Base-by-base conservation (phyloP, 2,888 invertebrate species). In the Caenorhabditis angaria region DNA sequence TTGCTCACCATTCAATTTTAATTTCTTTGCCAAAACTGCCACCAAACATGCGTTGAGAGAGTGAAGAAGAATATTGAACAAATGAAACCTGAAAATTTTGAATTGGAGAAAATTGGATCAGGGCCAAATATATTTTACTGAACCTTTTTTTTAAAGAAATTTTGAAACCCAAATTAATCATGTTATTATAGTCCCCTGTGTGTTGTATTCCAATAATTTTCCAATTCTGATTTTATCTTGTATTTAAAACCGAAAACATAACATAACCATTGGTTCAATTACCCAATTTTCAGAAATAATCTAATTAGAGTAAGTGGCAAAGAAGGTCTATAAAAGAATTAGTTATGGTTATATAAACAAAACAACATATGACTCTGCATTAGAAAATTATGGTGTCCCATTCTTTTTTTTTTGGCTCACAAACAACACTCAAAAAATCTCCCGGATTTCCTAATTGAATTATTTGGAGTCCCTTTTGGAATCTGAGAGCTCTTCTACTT, bases 21-120 rank as follows among this genome's bases (percentile, higher is more conserved):
- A 47, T 24, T 56, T 91, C 65, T 92, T 90, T 1, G 93, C 93
- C 56, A 93, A 91, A 74, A 91, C 91, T 62, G 94, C 93, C 78
- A 95, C 93, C 68, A 95, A 90, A 1, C 91, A 92, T 0, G 94
- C 94, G 74, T 94, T 93, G 67, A 93, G 89, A 80, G 93, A 92
- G 89, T 96, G 96, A 71, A 95, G 91, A 65, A 94, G 89, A 69
- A 95, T 92, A 89, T 94, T 94, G 83, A 93, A 91, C 82, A 94
- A 90, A 89, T 95, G 95, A 89, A 93, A 95, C 84, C 94, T 93
- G 85, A 55, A 72, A 71, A 58, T 41, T 48, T 59, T 10, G n/a
- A 18, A 20, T 57, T n/a, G n/a, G n/a, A n/a, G n/a, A n/a, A n/a
- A n/a, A n/a, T n/a, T n/a, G n/a, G n/a, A n/a, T n/a, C n/a, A n/a